These are phyloP conservation scores for Fabriciana adippe DNA, from an alignment of 2,888 invertebrate genomes.

Conservation along the genomic window DNA sequence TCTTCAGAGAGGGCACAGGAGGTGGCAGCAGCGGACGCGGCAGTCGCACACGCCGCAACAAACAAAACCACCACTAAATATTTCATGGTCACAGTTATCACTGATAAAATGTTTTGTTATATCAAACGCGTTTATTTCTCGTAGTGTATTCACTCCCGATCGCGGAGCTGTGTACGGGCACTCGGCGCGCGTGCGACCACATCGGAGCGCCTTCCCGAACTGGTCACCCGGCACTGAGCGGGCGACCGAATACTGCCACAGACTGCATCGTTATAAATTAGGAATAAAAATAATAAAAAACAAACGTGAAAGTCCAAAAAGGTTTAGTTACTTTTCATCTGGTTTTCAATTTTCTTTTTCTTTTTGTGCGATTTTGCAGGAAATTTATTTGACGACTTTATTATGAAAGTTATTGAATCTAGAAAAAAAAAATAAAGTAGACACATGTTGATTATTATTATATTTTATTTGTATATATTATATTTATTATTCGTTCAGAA, in stretches of 20 bases:
- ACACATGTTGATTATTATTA: too few species aligned
- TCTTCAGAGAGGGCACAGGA: conserved; percentile 64
- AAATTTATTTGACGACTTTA: too few species aligned
- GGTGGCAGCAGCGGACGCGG: conserved; percentile 58
- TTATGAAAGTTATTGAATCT: too few species aligned
- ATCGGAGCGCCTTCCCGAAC: conserved; percentile 73
- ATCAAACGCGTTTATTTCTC: conserved; percentile 53
- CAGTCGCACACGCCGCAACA: conserved; percentile 57
- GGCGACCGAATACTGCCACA: conserved; percentile 46
- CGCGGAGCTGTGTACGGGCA: conserved; percentile 57
- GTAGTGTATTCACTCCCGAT: conserved; percentile 60
- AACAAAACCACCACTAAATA: conserved; percentile 66
- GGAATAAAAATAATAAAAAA: conserved; percentile 66
- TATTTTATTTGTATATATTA: too few species aligned
- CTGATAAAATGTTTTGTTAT: conserved; percentile 47
- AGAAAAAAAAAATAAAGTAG: too few species aligned
- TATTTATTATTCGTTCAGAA: too few species aligned
- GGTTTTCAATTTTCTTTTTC: conserved; percentile 6
- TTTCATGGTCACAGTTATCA: conserved; percentile 71
- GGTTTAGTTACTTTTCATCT: conserved; percentile 5
- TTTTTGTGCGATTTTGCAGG: neutral
- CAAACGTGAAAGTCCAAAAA: conserved; percentile 47
- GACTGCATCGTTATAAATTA: conserved; percentile 63
- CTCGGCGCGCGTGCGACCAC: conserved; percentile 68
- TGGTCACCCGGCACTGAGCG: conserved; percentile 42